A percentile compares a stretch with the other conserved stretches of the same genome.
These are phyloP conservation scores for Panzeria rudis DNA, from an alignment of 2,888 invertebrate species.

Conservation along the genomic window DNA sequence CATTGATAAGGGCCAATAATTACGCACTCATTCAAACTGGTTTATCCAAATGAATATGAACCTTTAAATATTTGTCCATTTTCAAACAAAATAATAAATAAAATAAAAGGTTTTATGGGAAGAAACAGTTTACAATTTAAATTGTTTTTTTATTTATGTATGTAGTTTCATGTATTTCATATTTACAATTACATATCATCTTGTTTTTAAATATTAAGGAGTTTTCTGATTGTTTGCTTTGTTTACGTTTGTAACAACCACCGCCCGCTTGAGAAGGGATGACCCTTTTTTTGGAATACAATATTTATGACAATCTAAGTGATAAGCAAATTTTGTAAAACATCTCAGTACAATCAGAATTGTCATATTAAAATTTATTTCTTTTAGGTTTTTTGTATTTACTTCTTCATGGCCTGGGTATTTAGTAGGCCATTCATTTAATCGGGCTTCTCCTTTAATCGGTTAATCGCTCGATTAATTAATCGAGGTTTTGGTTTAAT, in stretches of 20 bases:
- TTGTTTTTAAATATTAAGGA: constrained; percentile 22
- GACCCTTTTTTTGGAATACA: not conserved
- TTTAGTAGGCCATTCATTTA: no score
- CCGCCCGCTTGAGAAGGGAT: not conserved
- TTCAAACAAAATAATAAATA: constrained; percentile 4
- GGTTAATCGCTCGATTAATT: no score
- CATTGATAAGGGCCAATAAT: constrained; percentile 53
- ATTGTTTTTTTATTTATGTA: not conserved
- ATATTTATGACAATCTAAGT: not conserved
- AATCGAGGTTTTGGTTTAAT: no score
- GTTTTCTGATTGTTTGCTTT: constrained; percentile 1
- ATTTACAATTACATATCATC: constrained; percentile 40
- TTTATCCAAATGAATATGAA: constrained; percentile 57
- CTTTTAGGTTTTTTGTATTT: not conserved
- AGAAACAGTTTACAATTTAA: constrained; percentile 19
- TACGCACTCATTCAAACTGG: not conserved
- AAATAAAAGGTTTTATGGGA: constrained; percentile 44
- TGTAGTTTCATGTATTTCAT: not conserved
- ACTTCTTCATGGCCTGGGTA: not conserved
- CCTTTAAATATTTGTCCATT: constrained; percentile 24
- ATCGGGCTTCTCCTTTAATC: no score
- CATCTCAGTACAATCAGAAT: not conserved
- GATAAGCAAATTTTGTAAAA: not conserved
- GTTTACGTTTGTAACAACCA: constrained; percentile 15
- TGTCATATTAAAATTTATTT: not conserved